Evolutionary conservation across 2,888 invertebrate species (phyloP), one percentile per base, ranked within the genome.

Genomic region (Drosophila lacicola): DNA sequence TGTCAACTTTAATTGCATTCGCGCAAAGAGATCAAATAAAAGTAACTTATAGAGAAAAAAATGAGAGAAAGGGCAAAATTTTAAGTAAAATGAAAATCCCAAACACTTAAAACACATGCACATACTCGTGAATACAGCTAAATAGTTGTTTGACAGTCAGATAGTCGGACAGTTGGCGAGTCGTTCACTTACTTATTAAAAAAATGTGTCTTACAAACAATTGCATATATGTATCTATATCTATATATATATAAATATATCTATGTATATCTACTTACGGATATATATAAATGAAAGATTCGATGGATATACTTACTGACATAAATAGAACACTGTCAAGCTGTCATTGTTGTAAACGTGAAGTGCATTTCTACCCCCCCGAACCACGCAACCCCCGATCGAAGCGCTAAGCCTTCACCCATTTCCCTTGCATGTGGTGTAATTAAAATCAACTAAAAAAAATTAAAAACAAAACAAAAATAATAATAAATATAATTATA

Each of bases 151-250:
- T 41, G 11, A 33, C 46, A 47, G 61, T 42, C 25, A 34, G 19
- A 33, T 2, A 29, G 42, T 37, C 10, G 37, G n/a, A 51, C 49
- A 58, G 42, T 67, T 69, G 69, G 62, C 70, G 42, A 77, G 58
- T 73, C 71, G 64, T 79, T 72, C 83, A 89, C 86, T 88, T 88
- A 81, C 67, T 90, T 88, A 74, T 74, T 74, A 8, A 72, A 62
- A 84, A 68, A 85, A 88, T 75, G 90, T 90, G 84, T 89, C 83
- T 89, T 88, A 86, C 70, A 64, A 68, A 54, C 25, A 71, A 72
- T 54, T 68, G 46, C 39, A 62, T 53, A 44, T 37, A 49, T 34
- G 56, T 44, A 53, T 8, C 41, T 17, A 39, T n/a, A 33, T 37
- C 37, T 45, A 46, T 46, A 47, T 39, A 57, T 50, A 44, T 19